Evolutionary conservation across 1,140 invertebrate species (phyloP).

Genomic region (Sminthurides bifidus): DNA sequence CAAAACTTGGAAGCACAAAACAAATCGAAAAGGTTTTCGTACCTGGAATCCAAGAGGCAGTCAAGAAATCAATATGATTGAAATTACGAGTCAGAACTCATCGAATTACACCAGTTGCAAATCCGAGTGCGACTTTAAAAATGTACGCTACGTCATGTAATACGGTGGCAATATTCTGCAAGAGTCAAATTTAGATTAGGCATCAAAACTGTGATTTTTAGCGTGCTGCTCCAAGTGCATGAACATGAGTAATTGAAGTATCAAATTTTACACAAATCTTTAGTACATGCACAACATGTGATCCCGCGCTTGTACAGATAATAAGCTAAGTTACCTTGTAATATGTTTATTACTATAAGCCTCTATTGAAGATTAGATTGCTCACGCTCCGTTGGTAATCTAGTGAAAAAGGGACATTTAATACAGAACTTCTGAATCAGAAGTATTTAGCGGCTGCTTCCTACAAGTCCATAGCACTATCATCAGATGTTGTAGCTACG

Average conservation of each 20-base stretch:
- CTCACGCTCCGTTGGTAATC: too few species aligned
- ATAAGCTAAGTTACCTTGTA: too few species aligned
- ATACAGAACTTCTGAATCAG: too few species aligned
- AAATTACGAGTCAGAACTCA: too few species aligned
- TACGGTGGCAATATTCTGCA: not conserved
- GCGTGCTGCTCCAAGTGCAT: conserved; percentile 19
- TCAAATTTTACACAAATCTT: not conserved
- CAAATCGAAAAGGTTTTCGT: not conserved
- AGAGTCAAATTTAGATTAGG: conserved; percentile 20
- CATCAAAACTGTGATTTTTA: conserved; percentile 29
- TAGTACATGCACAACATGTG: not conserved
- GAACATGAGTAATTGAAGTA: not conserved
- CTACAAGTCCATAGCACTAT: too few species aligned
- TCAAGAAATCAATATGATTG: too few species aligned
- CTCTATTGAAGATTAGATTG: too few species aligned
- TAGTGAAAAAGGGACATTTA: too few species aligned
- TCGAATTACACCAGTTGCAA: not conserved
- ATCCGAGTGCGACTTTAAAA: not conserved
- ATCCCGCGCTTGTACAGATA: not conserved
- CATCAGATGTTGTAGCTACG: too few species aligned
- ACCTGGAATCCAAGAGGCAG: not conserved
- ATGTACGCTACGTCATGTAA: conserved; percentile 2
- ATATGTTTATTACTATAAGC: too few species aligned
- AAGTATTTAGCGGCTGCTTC: too few species aligned
- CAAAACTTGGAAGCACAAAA: too few species aligned